Base-by-base conservation (phyloP, 2,113 vertebrate species). In the Aramus guarauna region DNA sequence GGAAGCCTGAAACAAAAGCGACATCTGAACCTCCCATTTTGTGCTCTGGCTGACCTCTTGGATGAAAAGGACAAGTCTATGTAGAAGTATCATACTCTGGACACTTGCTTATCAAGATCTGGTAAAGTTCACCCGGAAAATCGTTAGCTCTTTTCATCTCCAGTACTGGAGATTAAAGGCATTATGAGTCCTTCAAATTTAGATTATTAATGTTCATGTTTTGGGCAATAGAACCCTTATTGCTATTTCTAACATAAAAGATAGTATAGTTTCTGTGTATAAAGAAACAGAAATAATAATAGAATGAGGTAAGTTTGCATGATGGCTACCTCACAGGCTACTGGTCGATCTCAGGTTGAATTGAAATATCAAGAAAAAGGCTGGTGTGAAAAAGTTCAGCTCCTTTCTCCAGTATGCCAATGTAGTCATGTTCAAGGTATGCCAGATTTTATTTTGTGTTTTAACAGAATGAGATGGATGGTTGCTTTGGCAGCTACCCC, bases 1-100 rank as follows among this genome's bases (percentile, higher is more conserved):
- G 85, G 62, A 85, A 90, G 71, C 32, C 71, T 85, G 53, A 92
- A 87, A 88, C 66, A 96, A 95, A 95, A 93, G 85, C 58, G 83
- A 16, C 32, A 48, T 76, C 20, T 41, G 39, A 85, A 37, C 50
- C 62, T 90, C 58, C 82, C 64, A 55, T 92, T 93, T 79, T 94
- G 81, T 80, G 90, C 67, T 93, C 93, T 93, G 88, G 62, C 69
- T 93, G 77, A 91, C 91, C 66, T n/a, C 48, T 93, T 76, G 75
- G 58, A 69, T 56, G 29, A 79, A 87, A 96, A 72, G 75, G 71
- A 24, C 85, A 68, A 92, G 56, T 59, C 21, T 62, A 6, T 37
- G 69, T 72, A 52, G 36, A 79, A 85, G 8, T 60, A 47, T 56
- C 84, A 48, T 58, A 52, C 12, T 80, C 56, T 37, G 75, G 59